These are phyloP conservation scores for Callocephalon fimbriatum DNA, from an alignment of 2,113 vertebrate species.

Conservation along the genomic window DNA sequence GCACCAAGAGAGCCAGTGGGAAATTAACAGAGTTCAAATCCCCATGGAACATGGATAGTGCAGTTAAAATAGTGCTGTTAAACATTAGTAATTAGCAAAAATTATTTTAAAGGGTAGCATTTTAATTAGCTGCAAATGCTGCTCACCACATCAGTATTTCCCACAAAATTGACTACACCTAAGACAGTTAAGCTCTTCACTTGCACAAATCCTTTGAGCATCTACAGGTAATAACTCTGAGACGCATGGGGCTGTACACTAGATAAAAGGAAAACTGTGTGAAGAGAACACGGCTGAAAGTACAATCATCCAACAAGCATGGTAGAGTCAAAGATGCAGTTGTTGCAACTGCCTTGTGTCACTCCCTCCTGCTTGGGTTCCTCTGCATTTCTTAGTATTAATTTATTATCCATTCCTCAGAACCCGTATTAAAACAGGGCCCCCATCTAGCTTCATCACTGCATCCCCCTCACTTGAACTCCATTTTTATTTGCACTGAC, in stretches of 20 bases:
- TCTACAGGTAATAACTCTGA: not conserved
- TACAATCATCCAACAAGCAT: not conserved
- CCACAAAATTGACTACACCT: not conserved
- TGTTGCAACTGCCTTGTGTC: not conserved
- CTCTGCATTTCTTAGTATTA: not conserved
- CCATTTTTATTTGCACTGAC: no score
- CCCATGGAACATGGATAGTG: not conserved
- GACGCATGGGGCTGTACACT: not conserved
- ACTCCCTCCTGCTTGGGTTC: not conserved
- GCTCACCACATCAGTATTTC: not conserved
- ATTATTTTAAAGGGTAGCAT: constrained; percentile 26
- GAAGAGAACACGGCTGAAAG: not conserved
- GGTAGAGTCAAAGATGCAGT: not conserved
- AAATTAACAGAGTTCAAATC: constrained; percentile 37
- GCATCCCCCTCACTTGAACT: no score
- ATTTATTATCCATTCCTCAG: not conserved
- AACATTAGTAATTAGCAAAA: constrained; percentile 44
- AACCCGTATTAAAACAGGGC: not conserved
- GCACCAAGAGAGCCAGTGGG: not conserved
- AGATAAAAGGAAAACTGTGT: not conserved
- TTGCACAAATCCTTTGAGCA: not conserved
- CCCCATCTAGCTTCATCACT: not conserved
- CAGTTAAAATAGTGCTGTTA: constrained; percentile 30
- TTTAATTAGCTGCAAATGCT: not conserved
- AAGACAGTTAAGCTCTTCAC: not conserved